Conservation (phyloP, 2,113 vertebrate genomes). For the Sebastes schlegelii region DNA sequence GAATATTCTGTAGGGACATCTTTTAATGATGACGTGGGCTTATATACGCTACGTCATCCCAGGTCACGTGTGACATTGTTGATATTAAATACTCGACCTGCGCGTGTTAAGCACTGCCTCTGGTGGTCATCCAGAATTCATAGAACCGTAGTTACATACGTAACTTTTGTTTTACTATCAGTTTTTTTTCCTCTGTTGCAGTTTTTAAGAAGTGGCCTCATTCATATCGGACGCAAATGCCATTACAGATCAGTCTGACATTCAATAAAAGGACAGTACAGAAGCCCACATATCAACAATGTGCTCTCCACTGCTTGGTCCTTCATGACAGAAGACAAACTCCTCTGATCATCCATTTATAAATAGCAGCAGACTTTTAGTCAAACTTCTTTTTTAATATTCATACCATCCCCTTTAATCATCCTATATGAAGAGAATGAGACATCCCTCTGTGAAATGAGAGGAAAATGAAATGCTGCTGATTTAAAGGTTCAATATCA, state of each 20-base stretch:
- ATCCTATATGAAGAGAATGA: not conserved
- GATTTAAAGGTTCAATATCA: not conserved
- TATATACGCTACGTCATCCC: too few species aligned
- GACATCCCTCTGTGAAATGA: not conserved
- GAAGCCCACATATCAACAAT: not conserved
- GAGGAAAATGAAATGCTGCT: not conserved
- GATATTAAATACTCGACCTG: too few species aligned
- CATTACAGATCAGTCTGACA: slow-evolving; percentile 29
- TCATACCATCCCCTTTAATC: not conserved
- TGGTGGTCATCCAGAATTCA: too few species aligned
- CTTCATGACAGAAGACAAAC: not conserved
- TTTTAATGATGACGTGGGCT: too few species aligned
- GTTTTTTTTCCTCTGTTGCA: not conserved
- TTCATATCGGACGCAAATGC: slow-evolving; percentile 22
- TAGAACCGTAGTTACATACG: too few species aligned
- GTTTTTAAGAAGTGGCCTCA: not conserved
- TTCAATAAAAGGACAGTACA: slow-evolving; percentile 30
- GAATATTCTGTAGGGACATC: too few species aligned
- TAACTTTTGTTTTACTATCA: too few species aligned
- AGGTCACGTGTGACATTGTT: too few species aligned
- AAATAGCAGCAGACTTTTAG: not conserved
- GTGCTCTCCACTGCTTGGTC: not conserved
- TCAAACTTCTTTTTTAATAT: not conserved
- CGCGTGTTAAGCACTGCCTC: too few species aligned
- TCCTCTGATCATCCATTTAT: not conserved